A percentile compares a stretch with the other conserved stretches of the same genome.
These are phyloP conservation scores for Tragulus kanchil DNA, from an alignment of 2,113 vertebrate genomes.

Conservation along the genomic window DNA sequence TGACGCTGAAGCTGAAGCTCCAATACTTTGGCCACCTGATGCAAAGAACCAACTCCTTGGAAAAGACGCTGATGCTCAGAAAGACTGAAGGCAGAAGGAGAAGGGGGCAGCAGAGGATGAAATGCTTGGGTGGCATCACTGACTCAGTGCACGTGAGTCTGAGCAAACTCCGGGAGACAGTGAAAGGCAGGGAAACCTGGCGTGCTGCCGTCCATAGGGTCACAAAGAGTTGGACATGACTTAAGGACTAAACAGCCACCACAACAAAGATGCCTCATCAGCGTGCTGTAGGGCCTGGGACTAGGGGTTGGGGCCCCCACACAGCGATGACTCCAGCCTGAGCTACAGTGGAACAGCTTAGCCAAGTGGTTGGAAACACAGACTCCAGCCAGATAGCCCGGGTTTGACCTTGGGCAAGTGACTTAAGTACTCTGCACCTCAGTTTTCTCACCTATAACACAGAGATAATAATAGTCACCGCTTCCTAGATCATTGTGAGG, in stretches of 20 bases:
- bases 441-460: background rate
- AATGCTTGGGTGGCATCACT: background rate
- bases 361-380: background rate
- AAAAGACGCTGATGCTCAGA: background rate
- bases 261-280: background rate
- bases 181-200: background rate
- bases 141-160: background rate
- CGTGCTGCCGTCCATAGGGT: background rate
- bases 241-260: background rate
- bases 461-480: background rate
- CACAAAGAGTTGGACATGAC: background rate
- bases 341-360: background rate
- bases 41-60: background rate
- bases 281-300: background rate
- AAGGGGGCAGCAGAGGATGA: background rate
- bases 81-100: background rate
- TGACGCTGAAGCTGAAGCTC: background rate
- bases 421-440: background rate
- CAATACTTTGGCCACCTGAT: background rate
- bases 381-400: too few relatives aligned
- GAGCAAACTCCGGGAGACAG: background rate
- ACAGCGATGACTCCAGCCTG: background rate
- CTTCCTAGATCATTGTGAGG: background rate
- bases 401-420: background rate
- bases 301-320: background rate